These are phyloP conservation scores for Yponomeuta evonymella DNA, from an alignment of 2,888 invertebrate genomes.

Conservation along the genomic window DNA sequence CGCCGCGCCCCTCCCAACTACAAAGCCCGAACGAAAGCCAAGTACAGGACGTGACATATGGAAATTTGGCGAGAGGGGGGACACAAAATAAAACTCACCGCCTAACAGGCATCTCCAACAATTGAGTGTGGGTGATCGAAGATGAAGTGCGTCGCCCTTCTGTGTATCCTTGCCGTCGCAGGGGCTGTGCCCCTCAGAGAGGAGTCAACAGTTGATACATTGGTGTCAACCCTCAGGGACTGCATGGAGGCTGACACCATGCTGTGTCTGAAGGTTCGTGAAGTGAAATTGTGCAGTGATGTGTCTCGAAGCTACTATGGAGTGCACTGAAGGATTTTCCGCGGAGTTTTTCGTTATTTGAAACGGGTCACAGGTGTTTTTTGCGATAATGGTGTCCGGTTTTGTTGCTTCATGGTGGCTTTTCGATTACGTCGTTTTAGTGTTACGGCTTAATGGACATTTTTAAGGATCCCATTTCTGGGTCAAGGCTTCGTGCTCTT, in stretches of 20 bases:
- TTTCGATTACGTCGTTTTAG: background rate
- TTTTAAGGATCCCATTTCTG: background rate
- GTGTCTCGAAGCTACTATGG: conserved; percentile 29
- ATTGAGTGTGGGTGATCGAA: conserved; percentile 49
- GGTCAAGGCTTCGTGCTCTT: background rate
- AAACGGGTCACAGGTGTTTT: too few species aligned
- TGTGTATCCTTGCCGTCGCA: conserved; percentile 49
- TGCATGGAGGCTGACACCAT: conserved; percentile 82
- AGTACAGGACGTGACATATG: conserved; percentile 57
- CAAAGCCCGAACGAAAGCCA: conserved; percentile 9
- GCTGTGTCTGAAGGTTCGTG: conserved; percentile 84
- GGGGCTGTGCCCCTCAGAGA: conserved; percentile 61
- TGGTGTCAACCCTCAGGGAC: conserved; percentile 74
- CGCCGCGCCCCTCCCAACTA: conserved; percentile 23
- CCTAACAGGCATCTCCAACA: conserved; percentile 54
- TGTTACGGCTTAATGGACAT: background rate
- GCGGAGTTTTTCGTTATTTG: background rate
- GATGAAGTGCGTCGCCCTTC: conserved; percentile 59
- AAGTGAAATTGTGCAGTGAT: conserved; percentile 42
- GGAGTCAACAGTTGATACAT: conserved; percentile 54
- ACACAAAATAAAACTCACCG: conserved; percentile 63
- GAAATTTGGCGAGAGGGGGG: conserved; percentile 51
- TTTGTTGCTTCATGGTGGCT: background rate
- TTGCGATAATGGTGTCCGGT: background rate
- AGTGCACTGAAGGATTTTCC: background rate